These are phyloP conservation scores for Crenuchus spilurus DNA, from an alignment of 2,797 vertebrate species.

Conservation along the genomic window DNA sequence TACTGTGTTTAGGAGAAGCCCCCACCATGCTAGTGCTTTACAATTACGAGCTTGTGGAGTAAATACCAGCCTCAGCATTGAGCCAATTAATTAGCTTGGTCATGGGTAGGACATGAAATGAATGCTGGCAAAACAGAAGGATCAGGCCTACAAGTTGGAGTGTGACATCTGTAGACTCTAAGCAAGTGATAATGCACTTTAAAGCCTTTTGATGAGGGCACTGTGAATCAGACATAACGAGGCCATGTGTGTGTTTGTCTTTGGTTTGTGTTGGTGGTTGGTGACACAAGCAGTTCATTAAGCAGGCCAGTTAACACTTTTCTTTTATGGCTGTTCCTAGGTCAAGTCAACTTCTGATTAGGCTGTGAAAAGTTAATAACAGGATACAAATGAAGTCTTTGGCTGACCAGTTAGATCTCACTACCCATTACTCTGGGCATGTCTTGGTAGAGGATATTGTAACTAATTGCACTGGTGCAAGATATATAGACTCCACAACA, in stretches of 20 bases:
- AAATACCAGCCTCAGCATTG: background rate
- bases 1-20: conserved; percentile 23
- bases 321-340: background rate
- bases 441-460: too few relatives aligned
- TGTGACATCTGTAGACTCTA: conserved; percentile 14
- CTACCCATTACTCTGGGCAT: too few relatives aligned
- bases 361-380: too few relatives aligned
- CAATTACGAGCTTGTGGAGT: conserved; percentile 27
- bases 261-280: background rate
- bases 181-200: conserved; percentile 4
- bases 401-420: conserved; percentile 21
- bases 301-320: background rate
- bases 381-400: background rate
- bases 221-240: conserved; percentile 19
- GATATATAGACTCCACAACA: background rate
- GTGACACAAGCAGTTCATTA: conserved; percentile 5
- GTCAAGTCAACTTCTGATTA: background rate
- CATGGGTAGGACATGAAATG: conserved; percentile 16
- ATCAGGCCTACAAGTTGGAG: background rate
- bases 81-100: conserved; percentile 37
- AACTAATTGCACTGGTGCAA: background rate
- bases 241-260: background rate
- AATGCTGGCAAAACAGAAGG: conserved; percentile 17
- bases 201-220: conserved; percentile 24
- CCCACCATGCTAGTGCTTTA: conserved; percentile 14